phyloP scores from a whole-genome alignment of 2,888 invertebrate genomes.

The Gandaritis pyraliata region DNA sequence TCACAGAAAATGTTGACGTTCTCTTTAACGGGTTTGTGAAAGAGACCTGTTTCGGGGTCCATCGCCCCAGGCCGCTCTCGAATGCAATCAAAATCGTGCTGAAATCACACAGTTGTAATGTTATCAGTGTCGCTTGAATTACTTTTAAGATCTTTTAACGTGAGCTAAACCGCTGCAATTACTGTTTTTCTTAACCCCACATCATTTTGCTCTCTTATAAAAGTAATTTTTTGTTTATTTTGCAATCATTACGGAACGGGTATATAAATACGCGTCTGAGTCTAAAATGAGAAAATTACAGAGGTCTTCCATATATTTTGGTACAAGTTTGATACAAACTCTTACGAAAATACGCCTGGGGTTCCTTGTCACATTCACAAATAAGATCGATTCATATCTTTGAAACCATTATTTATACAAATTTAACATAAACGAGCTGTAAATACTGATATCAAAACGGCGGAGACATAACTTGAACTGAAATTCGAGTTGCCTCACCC shows the following conservation, averaged over 20 bases:
- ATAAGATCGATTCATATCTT: not conserved
- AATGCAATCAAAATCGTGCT: slow-evolving; percentile 53
- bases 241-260: slow-evolving; percentile 23
- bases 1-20: slow-evolving; percentile 51
- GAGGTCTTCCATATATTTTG: not conserved
- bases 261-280: slow-evolving; percentile 5
- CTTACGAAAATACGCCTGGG: not conserved
- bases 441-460: slow-evolving; percentile 19
- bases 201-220: slow-evolving; percentile 28
- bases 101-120: slow-evolving; percentile 56
- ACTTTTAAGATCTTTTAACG: slow-evolving; percentile 44
- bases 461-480: slow-evolving; percentile 21
- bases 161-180: slow-evolving; percentile 44
- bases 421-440: slow-evolving; percentile 16
- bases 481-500: slow-evolving; percentile 49
- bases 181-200: slow-evolving; percentile 42
- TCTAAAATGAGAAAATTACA: slow-evolving; percentile 19
- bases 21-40: slow-evolving; percentile 45
- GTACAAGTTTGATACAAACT: slow-evolving; percentile 1
- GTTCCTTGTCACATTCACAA: not conserved
- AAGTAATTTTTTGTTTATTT: slow-evolving; percentile 30
- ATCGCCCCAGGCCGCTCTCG: slow-evolving; percentile 47
- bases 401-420: slow-evolving; percentile 18
- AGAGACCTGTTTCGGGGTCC: slow-evolving; percentile 50
- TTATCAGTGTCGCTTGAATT: slow-evolving; percentile 50